These are phyloP conservation scores for Ciconia boyciana DNA, from an alignment of 2,113 vertebrate genomes.

Conservation along the genomic window DNA sequence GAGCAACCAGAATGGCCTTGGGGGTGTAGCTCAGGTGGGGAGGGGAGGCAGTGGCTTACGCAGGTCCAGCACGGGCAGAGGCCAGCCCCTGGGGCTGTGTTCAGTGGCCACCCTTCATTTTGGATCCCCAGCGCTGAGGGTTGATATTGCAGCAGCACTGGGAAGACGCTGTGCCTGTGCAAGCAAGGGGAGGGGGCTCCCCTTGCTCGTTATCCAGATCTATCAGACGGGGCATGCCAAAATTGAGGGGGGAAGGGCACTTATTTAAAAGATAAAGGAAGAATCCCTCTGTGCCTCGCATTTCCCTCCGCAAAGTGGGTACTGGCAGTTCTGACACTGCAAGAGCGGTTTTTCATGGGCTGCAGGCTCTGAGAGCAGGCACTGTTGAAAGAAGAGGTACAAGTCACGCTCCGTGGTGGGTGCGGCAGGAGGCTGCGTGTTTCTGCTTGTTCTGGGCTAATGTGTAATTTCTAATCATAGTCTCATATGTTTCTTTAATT, in stretches of 20 bases:
- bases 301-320: neutral
- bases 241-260: neutral
- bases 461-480: neutral
- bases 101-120: neutral
- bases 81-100: neutral
- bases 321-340: neutral
- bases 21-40: neutral
- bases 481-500: neutral
- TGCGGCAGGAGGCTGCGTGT: neutral
- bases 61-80: neutral
- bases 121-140: neutral
- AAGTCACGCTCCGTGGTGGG: neutral
- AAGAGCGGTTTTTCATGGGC: neutral
- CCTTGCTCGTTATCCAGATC: neutral
- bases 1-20: neutral
- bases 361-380: neutral
- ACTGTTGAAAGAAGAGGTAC: neutral
- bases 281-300: neutral
- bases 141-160: neutral
- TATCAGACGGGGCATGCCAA: neutral
- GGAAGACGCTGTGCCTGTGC: fast-evolving
- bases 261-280: neutral
- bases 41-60: neutral
- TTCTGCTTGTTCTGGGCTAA: neutral
- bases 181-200: neutral